Conservation (phyloP, 2,113 vertebrate genomes). For the Pterocles burchelli region DNA sequence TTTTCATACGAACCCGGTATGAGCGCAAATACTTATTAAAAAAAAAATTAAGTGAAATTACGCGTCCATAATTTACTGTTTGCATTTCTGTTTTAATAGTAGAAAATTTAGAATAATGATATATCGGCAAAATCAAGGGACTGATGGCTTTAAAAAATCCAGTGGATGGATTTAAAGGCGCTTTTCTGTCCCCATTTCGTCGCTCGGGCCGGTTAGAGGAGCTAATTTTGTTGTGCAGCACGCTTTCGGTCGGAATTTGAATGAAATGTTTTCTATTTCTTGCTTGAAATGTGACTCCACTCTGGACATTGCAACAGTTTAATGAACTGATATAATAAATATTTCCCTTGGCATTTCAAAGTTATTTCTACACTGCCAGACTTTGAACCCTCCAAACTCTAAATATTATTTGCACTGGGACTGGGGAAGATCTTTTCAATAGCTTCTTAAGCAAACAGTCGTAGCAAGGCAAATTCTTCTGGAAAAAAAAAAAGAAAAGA, state of each 20-base stretch:
- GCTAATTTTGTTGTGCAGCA: not conserved
- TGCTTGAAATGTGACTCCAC: slow-evolving; percentile 28
- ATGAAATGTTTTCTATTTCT: slow-evolving; percentile 6
- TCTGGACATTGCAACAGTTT: slow-evolving; percentile 36
- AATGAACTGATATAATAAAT: slow-evolving; percentile 69
- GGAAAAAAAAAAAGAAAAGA: not conserved
- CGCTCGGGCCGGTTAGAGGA: not conserved
- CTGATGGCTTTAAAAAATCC: not conserved
- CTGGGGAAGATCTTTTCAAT: slow-evolving; percentile 45
- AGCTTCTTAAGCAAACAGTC: slow-evolving; percentile 50
- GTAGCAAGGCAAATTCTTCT: not conserved
- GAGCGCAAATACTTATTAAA: not conserved
- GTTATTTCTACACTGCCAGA: slow-evolving; percentile 55
- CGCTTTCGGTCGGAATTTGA: not conserved
- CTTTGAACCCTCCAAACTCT: slow-evolving; percentile 28
- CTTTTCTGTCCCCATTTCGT: not conserved
- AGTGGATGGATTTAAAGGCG: not conserved
- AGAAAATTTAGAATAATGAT: not conserved
- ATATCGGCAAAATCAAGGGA: not conserved
- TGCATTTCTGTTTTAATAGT: not conserved
- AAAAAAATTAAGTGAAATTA: not conserved
- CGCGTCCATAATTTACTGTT: not conserved
- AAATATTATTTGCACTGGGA: slow-evolving; percentile 49
- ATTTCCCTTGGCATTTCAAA: slow-evolving; percentile 62
- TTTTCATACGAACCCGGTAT: not conserved